Base-by-base conservation (phyloP, 2,113 vertebrate genomes). In the Onychorhynchus coronatus region DNA sequence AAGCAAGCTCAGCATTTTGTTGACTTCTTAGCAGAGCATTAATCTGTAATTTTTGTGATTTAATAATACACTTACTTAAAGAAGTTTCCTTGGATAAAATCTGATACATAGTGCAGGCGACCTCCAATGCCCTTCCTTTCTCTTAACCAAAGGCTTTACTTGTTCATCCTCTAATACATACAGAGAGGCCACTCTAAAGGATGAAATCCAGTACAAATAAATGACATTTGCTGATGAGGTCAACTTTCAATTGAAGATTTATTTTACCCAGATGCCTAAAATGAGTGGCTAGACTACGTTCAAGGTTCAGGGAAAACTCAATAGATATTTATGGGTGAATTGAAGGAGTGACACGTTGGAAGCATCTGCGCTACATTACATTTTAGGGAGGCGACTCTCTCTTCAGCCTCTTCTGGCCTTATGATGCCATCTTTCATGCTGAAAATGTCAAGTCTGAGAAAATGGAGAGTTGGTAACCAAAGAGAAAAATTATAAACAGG, bases 31-130 rank as follows among this genome's bases (percentile, higher is more conserved):
- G 86, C 78, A 37, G 49, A 96, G 74, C 80, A 93, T 84, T 95
- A 92, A 92, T 96, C 91, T 96, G 73, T 95, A 95, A 89, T 96
- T 96, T 96, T 77, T 84, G 79, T 96, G 79, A 96, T 95, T 96
- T 94, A 96, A 75, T 96, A 92, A 91, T 72, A 92, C 61, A 72
- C 76, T 67, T 65, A 72, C 76, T 67, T 90, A 61, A 19, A 85
- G 55, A 94, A 96, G 76, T 75, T 94, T 97, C 95, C 89, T 96
- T 96, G 94, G 96, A 93, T 91, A 92, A 89, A 94, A 91, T 87
- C 70, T 81, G 84, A 78, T 90, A 33, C 82, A 68, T 50, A 84
- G 27, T 63, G 52, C 95, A 86, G 72, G 59, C 0, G 95, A 96
- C 92, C 92, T 96, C 52, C 83, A 84, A 24, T 87, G 88, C 89